Percentiles rank a stretch among this genome's conserved stretches.
Conservation (phyloP, 2,113 vertebrate species). For the Hipposideros armiger region DNA sequence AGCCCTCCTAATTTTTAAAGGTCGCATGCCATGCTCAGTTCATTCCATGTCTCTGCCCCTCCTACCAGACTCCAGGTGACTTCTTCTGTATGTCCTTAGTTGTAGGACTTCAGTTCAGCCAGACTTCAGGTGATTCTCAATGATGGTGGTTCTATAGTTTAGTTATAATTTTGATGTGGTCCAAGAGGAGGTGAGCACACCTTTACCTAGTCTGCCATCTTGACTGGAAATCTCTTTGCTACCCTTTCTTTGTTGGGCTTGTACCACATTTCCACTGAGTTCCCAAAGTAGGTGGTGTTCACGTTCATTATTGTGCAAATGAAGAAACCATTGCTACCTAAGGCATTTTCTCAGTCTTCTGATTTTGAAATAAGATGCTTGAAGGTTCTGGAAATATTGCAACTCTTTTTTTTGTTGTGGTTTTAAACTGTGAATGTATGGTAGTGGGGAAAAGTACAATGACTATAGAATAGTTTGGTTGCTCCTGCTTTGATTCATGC, state of each 20-base stretch:
- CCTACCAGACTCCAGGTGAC: no score
- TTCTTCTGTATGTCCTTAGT: no score
- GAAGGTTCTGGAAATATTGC: not conserved
- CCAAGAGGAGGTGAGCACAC: no score
- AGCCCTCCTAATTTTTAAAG: no score
- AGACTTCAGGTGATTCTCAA: no score
- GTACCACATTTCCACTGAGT: not conserved
- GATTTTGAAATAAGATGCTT: constrained; percentile 3
- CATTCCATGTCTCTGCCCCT: no score
- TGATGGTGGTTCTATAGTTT: no score
- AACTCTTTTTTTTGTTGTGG: not conserved
- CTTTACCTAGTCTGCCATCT: no score
- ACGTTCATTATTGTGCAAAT: not conserved
- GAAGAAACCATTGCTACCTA: not conserved
- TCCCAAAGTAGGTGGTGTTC: not conserved
- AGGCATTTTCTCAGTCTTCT: not conserved
- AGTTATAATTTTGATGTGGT: no score
- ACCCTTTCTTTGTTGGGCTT: not conserved
- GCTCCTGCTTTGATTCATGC: not conserved
- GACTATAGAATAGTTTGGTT: not conserved
- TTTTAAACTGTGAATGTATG: not conserved
- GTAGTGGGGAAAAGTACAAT: not conserved
- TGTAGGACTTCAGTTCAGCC: no score
- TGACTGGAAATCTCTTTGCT: no score
- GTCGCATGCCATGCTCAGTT: no score